Conservation (phyloP, 2,888 invertebrate genomes). For the Erannis defoliaria region DNA sequence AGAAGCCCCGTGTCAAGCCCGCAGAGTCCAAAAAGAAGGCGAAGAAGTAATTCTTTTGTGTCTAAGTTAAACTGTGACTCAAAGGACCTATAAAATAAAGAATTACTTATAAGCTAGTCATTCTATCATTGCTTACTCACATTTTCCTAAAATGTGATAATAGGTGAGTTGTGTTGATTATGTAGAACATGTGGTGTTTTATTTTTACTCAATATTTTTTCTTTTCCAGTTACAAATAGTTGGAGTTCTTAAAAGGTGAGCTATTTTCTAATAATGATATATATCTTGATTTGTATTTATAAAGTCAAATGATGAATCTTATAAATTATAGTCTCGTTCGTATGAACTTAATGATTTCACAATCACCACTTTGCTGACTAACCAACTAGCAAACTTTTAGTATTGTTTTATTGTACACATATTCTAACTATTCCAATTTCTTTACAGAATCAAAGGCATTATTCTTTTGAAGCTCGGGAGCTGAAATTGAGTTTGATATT, state of each 20-base stretch:
- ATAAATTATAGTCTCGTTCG: slow-evolving; percentile 74
- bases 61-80: slow-evolving; percentile 68
- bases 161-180: slow-evolving; percentile 73
- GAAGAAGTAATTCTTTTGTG: slow-evolving; percentile 86
- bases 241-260: slow-evolving; percentile 26
- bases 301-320: slow-evolving; percentile 63
- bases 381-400: background rate
- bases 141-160: slow-evolving; percentile 54
- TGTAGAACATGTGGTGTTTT: slow-evolving; percentile 66
- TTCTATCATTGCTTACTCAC: slow-evolving; percentile 65
- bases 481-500: background rate
- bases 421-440: background rate
- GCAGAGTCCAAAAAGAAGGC: slow-evolving; percentile 83
- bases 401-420: background rate
- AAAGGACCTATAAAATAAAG: slow-evolving; percentile 80
- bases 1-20: slow-evolving; percentile 80
- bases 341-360: slow-evolving; percentile 74
- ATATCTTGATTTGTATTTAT: background rate
- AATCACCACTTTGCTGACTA: slow-evolving; percentile 41
- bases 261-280: background rate
- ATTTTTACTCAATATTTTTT: slow-evolving; percentile 79
- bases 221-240: slow-evolving; percentile 65
- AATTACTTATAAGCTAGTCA: slow-evolving; percentile 76
- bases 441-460: background rate
- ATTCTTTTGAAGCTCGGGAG: background rate